These are phyloP conservation scores for Drosophila merina DNA, from an alignment of 2,888 invertebrate genomes.

Conservation along the genomic window DNA sequence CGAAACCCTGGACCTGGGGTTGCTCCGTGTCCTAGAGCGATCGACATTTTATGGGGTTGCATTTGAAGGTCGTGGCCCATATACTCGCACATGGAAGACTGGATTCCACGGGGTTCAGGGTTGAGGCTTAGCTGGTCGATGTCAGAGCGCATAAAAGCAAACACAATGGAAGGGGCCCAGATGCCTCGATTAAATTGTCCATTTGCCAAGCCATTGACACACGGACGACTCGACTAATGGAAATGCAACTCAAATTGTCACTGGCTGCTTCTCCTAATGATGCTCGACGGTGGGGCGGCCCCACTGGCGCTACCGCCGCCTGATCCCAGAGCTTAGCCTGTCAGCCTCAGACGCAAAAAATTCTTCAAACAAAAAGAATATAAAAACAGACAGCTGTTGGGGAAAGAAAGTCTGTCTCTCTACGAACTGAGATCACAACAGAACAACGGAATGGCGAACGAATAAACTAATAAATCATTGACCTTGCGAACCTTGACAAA, in stretches of 20 bases:
- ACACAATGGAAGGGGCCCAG: slow-evolving; percentile 1
- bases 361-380: slow-evolving; percentile 5
- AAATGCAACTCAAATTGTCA: slow-evolving; percentile 51
- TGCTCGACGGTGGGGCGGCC: slow-evolving; percentile 41
- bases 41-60: slow-evolving; percentile 35
- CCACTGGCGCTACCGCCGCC: slow-evolving; percentile 44
- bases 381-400: slow-evolving; percentile 25
- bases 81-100: slow-evolving; percentile 6
- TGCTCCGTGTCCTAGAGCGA: slow-evolving; percentile 7
- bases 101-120: slow-evolving; percentile 21
- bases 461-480: slow-evolving; percentile 74
- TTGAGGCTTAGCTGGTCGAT: slow-evolving; percentile 15
- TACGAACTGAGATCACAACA: slow-evolving; percentile 54
- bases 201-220: slow-evolving; percentile 39
- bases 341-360: slow-evolving; percentile 49
- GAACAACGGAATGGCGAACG: slow-evolving; percentile 24
- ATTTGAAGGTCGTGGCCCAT: slow-evolving; percentile 49
- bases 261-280: slow-evolving; percentile 38
- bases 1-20: slow-evolving; percentile 17
- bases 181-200: slow-evolving; percentile 44
- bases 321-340: slow-evolving; percentile 57
- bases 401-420: slow-evolving; percentile 21
- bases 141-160: slow-evolving; percentile 35
- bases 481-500: slow-evolving; percentile 76
- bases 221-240: slow-evolving; percentile 31